Conservation (phyloP, 2,113 vertebrate genomes). For the Thunnus thynnus region DNA sequence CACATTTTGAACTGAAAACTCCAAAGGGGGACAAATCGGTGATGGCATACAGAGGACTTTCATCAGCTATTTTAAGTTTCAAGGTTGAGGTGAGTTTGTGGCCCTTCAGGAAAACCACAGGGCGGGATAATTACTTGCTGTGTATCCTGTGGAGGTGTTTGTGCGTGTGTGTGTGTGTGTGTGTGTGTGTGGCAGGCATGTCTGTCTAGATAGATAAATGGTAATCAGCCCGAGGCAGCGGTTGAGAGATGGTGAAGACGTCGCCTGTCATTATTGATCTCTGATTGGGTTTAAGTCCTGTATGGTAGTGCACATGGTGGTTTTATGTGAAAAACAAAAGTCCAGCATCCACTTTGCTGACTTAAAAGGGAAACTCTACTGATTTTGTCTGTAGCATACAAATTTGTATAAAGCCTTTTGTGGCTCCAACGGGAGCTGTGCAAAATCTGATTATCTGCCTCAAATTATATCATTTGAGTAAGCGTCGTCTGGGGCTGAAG, state of each 20-base stretch:
- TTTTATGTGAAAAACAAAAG: constrained; percentile 14
- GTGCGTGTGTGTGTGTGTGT: constrained; percentile 14
- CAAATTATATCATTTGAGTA: no score
- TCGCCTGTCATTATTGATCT: constrained; percentile 59
- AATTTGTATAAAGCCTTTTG: no score
- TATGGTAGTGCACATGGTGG: background rate
- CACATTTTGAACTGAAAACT: constrained; percentile 59
- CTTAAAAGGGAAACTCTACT: background rate
- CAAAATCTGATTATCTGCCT: no score
- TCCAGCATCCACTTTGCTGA: background rate
- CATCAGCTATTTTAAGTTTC: constrained; percentile 59
- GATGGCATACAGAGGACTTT: constrained; percentile 31
- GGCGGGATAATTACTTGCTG: constrained; percentile 56
- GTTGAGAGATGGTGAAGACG: constrained; percentile 49
- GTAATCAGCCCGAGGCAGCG: constrained; percentile 42
- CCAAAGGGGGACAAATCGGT: constrained; percentile 32
- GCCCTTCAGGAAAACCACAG: constrained; percentile 37
- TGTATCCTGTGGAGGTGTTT: constrained; percentile 32
- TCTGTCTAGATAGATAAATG: constrained; percentile 59
- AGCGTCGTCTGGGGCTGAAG: no score
- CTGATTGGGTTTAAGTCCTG: constrained; percentile 51
- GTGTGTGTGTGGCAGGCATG: background rate
- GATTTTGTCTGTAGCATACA: no score
- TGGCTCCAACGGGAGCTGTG: no score
- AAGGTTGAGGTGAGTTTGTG: constrained; percentile 49